Evolutionary conservation across 2,113 vertebrate species (phyloP).

Genomic region (Craseonycteris thonglongyai): DNA sequence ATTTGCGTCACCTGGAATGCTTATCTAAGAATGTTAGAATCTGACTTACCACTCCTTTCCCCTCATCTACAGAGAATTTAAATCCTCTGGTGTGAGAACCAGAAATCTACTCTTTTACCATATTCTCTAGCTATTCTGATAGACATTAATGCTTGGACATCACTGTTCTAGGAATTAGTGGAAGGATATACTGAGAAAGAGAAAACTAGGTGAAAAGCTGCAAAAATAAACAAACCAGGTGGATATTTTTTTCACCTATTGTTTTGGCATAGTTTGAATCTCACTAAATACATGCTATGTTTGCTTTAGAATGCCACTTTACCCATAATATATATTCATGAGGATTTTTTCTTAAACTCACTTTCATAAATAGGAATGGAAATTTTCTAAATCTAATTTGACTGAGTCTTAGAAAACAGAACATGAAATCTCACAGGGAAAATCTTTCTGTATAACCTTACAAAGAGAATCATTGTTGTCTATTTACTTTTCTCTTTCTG

Average conservation of each 20-base stretch:
- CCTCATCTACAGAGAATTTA: not conserved
- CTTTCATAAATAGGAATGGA: conserved; percentile 44
- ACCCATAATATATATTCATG: conserved; percentile 19
- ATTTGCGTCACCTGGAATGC: not conserved
- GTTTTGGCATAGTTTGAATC: not conserved
- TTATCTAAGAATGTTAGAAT: not conserved
- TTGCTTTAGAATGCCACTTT: not conserved
- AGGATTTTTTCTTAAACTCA: conserved; percentile 28
- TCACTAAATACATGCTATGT: not conserved
- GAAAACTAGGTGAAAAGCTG: not conserved
- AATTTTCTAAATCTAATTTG: conserved; percentile 49
- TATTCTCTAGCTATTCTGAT: not conserved
- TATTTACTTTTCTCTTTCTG: conserved; percentile 41
- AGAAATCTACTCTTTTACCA: not conserved
- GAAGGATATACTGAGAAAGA: not conserved
- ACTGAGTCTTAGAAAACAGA: conserved; percentile 45
- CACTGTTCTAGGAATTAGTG: not conserved
- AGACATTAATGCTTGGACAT: not conserved
- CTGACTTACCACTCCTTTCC: rapidly evolving
- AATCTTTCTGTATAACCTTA: conserved; percentile 46
- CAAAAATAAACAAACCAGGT: not conserved
- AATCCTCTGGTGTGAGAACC: rapidly evolving
- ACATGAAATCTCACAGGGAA: conserved; percentile 21
- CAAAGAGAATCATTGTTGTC: conserved; percentile 50
- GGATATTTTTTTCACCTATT: not conserved